A percentile compares a stretch with the other conserved stretches of the same genome.
Evolutionary conservation across 2,888 invertebrate genomes (phyloP).

Genomic region (Hirtodrosophila histrioides): DNA sequence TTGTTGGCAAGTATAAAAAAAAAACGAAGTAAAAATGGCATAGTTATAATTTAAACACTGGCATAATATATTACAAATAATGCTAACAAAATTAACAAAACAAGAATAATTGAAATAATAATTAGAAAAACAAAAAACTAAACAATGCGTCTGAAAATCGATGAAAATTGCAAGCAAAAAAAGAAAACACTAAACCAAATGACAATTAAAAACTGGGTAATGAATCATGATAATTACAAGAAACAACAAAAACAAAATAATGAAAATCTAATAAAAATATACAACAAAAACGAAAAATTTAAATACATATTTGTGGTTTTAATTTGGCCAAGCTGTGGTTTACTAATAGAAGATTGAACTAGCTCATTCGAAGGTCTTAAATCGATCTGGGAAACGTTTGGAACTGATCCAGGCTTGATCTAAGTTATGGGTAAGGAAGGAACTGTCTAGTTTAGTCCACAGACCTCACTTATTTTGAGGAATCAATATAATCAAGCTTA

Average conservation of each 20-base stretch:
- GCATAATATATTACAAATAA: constrained; percentile 42
- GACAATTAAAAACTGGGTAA: constrained; percentile 59
- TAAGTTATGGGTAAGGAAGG: too few species aligned
- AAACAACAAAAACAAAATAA: constrained; percentile 39
- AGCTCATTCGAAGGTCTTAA: too few species aligned
- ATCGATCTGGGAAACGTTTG: neutral
- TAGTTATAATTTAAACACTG: constrained; percentile 45
- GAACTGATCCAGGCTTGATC: neutral
- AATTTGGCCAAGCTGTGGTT: neutral
- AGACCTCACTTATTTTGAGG: too few species aligned
- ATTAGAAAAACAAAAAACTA: constrained; percentile 32
- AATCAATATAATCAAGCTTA: too few species aligned
- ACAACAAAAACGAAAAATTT: constrained; percentile 38
- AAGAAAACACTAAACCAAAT: constrained; percentile 23
- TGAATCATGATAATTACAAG: constrained; percentile 50
- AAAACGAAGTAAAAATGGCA: constrained; percentile 5
- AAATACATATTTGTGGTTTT: constrained; percentile 17
- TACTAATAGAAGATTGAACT: neutral
- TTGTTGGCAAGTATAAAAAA: constrained; percentile 31
- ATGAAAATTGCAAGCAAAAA: constrained; percentile 27
- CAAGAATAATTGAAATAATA: constrained; percentile 20
- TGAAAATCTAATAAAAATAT: constrained; percentile 51
- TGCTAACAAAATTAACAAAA: constrained; percentile 41
- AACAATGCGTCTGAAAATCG: constrained; percentile 23
- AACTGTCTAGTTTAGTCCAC: too few species aligned